Evolutionary conservation across 2,797 vertebrate genomes (phyloP).

Genomic region (Paedocypris micromegethes): DNA sequence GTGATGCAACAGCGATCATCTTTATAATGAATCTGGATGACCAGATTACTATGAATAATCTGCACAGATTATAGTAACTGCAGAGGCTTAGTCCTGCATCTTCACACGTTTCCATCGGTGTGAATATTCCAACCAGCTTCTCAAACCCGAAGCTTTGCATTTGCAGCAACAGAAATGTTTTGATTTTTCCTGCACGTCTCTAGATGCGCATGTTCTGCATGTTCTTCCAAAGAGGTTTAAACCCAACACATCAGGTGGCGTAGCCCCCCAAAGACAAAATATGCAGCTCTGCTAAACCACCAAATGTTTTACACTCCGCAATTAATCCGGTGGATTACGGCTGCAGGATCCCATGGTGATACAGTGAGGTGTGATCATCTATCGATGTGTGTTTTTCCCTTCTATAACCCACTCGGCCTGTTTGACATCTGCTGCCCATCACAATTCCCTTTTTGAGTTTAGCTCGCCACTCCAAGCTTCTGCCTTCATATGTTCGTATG

Average conservation of each 20-base stretch:
- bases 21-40: no score
- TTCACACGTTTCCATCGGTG: no score
- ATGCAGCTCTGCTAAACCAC: constrained; percentile 7
- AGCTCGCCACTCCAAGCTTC: constrained; percentile 42
- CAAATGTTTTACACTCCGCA: constrained; percentile 23
- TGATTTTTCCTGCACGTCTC: no score
- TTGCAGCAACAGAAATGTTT: no score
- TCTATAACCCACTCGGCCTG: constrained; percentile 2
- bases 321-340: constrained; percentile 34
- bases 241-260: neutral
- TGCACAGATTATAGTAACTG: no score
- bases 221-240: constrained; percentile 1
- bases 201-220: neutral
- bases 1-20: no score
- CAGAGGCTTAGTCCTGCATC: no score
- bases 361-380: constrained; percentile 7
- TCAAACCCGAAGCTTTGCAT: no score
- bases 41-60: no score
- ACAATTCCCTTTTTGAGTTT: constrained; percentile 23
- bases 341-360: constrained; percentile 8
- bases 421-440: neutral
- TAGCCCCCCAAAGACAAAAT: constrained; percentile 4
- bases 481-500: constrained; percentile 57
- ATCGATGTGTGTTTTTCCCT: constrained; percentile 4
- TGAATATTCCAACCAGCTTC: no score